phyloP scores from a whole-genome alignment of 2,888 invertebrate genomes.

The Ornithoptera alexandrae region DNA sequence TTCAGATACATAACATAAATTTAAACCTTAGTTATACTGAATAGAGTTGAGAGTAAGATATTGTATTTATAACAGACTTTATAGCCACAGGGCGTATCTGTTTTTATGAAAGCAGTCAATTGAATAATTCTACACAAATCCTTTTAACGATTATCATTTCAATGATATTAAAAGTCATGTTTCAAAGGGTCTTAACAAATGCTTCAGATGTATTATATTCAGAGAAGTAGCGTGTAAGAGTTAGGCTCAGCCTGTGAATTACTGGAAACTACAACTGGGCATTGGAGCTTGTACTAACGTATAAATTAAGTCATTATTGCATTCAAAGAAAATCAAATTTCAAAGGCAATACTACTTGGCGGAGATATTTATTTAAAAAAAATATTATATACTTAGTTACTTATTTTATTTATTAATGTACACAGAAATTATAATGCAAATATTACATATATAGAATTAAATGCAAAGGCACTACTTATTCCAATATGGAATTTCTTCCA shows the following conservation, averaged over 20 bases:
- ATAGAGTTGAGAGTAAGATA: conserved; percentile 35
- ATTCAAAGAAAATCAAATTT: no score
- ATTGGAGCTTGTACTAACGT: no score
- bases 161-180: conserved; percentile 73
- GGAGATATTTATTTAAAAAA: no score
- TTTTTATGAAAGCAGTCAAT: conserved; percentile 68
- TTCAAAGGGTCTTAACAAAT: conserved; percentile 59
- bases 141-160: conserved; percentile 77
- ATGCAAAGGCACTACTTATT: no score
- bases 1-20: conserved; percentile 30
- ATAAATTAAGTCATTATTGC: no score
- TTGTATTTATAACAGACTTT: conserved; percentile 35
- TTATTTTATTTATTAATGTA: no score
- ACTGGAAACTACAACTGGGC: background rate
- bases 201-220: conserved; percentile 22
- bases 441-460: no score
- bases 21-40: conserved; percentile 30
- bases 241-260: background rate
- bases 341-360: no score
- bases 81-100: conserved; percentile 78
- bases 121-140: conserved; percentile 75
- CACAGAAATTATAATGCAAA: no score
- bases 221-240: background rate
- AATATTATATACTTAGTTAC: no score
- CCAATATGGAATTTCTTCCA: no score